phyloP scores from a whole-genome alignment of 2,113 vertebrate genomes.

The Neoarius graeffei region DNA sequence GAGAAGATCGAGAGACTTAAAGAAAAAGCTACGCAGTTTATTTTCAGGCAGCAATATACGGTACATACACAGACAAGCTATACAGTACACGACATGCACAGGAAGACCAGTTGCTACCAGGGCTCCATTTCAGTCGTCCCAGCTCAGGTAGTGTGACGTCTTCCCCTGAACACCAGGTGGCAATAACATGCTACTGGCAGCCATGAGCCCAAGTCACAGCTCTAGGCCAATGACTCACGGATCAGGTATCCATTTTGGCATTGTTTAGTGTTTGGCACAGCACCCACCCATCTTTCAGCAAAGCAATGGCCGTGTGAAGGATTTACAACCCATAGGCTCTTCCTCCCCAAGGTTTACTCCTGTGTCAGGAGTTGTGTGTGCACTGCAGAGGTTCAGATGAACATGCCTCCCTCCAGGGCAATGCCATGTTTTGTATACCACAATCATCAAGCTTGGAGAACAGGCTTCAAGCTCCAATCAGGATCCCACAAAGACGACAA shows the following conservation, averaged over 20 bases:
- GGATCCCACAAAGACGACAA: not conserved
- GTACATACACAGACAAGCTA: not conserved
- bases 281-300: slow-evolving; percentile 60
- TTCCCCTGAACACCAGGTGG: slow-evolving; percentile 49
- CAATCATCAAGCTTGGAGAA: slow-evolving; percentile 24
- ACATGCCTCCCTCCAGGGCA: slow-evolving; percentile 37
- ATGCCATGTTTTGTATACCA: not conserved
- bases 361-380: slow-evolving; percentile 4
- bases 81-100: not conserved
- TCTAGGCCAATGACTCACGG: slow-evolving; percentile 55
- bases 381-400: slow-evolving; percentile 14
- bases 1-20: not conserved
- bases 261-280: slow-evolving; percentile 54
- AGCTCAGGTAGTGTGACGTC: slow-evolving; percentile 13
- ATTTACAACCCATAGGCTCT: slow-evolving; percentile 63
- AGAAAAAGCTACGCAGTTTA: not conserved
- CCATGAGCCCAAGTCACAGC: not conserved
- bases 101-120: not conserved
- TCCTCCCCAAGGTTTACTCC: slow-evolving; percentile 49
- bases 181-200: slow-evolving; percentile 42
- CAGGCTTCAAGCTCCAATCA: slow-evolving; percentile 29
- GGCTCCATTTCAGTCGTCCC: not conserved
- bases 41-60: not conserved
- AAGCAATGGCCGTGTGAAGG: slow-evolving; percentile 56
- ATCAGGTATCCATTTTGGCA: slow-evolving; percentile 58